Evolutionary conservation across 2,113 vertebrate genomes (phyloP).

Genomic region (Pungitius pungitius): DNA sequence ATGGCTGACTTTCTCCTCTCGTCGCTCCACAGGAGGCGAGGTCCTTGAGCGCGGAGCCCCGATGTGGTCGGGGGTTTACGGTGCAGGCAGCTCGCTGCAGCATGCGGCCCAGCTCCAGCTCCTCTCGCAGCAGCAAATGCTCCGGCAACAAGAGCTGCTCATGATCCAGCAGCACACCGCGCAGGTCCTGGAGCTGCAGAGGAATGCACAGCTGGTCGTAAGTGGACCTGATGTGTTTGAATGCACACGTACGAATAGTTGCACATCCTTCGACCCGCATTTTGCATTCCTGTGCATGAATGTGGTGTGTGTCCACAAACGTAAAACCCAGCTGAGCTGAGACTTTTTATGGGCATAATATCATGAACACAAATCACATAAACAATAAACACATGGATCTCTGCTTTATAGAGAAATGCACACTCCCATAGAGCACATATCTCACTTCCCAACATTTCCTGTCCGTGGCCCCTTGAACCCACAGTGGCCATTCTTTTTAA

Average conservation of each 20-base stretch:
- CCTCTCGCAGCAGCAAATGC: slow-evolving; percentile 95
- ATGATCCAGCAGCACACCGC: slow-evolving; percentile 97
- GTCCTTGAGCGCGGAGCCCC: slow-evolving; percentile 91
- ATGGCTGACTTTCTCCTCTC: neutral
- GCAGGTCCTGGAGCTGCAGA: slow-evolving; percentile 95
- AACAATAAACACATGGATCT: neutral
- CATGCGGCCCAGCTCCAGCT: slow-evolving; percentile 97
- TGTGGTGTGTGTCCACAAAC: neutral
- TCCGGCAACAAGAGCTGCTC: slow-evolving; percentile 94
- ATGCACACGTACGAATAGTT: neutral
- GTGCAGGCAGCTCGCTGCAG: slow-evolving; percentile 89
- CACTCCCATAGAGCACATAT: neutral
- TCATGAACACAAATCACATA: neutral
- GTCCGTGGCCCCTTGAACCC: neutral
- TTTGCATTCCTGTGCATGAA: neutral
- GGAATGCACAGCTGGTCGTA: slow-evolving; percentile 83
- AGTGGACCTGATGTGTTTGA: slow-evolving; percentile 28
- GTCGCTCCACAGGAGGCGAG: slow-evolving; percentile 80
- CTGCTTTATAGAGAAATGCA: neutral
- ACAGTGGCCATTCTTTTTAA: neutral
- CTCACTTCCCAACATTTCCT: neutral
- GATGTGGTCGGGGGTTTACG: slow-evolving; percentile 92
- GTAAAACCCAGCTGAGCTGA: neutral
- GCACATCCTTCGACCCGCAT: neutral
- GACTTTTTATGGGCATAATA: neutral